These are phyloP conservation scores for Rafetus swinhoei DNA, from an alignment of 2,113 vertebrate genomes.

Conservation along the genomic window DNA sequence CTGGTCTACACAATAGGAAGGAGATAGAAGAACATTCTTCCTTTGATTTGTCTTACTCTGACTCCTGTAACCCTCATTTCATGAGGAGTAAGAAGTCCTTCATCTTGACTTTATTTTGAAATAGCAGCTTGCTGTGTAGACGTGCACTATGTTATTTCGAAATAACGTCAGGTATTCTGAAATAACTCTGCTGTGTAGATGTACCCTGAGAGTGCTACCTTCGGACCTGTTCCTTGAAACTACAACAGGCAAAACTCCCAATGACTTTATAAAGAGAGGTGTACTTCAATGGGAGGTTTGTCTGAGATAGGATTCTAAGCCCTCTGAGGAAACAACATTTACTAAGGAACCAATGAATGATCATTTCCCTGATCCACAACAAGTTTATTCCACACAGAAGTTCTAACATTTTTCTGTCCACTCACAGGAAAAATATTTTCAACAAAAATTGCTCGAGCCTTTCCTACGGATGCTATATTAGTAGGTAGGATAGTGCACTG, in stretches of 20 bases:
- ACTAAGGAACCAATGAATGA: background rate
- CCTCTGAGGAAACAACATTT: conserved; percentile 17
- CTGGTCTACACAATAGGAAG: no score
- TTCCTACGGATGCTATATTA: background rate
- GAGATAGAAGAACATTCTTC: no score
- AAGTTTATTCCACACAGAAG: conserved; percentile 24
- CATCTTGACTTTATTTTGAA: no score
- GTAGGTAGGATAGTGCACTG: background rate
- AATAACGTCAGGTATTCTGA: no score
- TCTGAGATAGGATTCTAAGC: conserved; percentile 35
- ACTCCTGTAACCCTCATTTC: no score
- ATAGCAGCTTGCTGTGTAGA: no score
- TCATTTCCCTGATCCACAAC: conserved; percentile 15
- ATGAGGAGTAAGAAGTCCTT: no score
- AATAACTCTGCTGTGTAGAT: no score
- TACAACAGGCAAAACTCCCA: conserved; percentile 53
- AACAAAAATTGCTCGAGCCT: conserved; percentile 20
- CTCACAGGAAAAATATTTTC: background rate
- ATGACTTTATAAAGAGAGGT: conserved; percentile 55
- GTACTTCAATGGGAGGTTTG: conserved; percentile 61
- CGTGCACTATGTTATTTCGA: no score
- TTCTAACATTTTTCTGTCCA: conserved; percentile 9
- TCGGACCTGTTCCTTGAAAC: conserved; percentile 37
- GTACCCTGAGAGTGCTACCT: background rate
- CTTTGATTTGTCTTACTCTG: no score